Conservation (phyloP, 2,113 vertebrate genomes). For the Raja brachyura region DNA sequence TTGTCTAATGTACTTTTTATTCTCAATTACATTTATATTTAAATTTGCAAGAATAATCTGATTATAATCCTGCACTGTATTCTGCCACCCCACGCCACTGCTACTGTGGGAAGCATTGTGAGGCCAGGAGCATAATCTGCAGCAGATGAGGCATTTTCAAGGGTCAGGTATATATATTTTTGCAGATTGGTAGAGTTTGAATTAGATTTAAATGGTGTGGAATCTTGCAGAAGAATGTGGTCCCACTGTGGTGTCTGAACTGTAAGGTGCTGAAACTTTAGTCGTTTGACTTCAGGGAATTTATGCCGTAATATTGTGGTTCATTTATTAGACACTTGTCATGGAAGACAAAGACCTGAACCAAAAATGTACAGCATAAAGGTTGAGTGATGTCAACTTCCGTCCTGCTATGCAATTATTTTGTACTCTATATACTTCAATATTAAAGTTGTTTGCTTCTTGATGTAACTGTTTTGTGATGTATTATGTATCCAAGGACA, state of each 20-base stretch:
- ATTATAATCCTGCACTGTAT: too few relatives aligned
- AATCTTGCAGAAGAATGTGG: not conserved
- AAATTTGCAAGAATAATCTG: not conserved
- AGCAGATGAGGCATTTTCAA: not conserved
- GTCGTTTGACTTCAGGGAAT: not conserved
- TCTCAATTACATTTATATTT: not conserved
- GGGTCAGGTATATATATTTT: not conserved
- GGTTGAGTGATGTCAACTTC: not conserved
- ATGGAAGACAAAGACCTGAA: not conserved
- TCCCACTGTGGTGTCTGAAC: not conserved
- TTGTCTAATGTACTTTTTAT: not conserved
- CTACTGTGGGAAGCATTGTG: not conserved
- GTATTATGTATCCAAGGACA: not conserved
- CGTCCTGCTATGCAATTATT: not conserved
- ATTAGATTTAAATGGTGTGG: not conserved
- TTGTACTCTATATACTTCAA: not conserved
- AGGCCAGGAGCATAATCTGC: not conserved
- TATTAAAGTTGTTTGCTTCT: not conserved
- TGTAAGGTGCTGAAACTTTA: not conserved
- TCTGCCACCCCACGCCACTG: not conserved
- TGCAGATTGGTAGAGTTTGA: not conserved
- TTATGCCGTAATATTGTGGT: not conserved
- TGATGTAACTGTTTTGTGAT: not conserved
- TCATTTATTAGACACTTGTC: not conserved
- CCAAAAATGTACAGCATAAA: not conserved